Percentiles rank a stretch among this genome's conserved stretches.
Conservation (phyloP, 2,113 vertebrate genomes). For the Pheucticus melanocephalus region DNA sequence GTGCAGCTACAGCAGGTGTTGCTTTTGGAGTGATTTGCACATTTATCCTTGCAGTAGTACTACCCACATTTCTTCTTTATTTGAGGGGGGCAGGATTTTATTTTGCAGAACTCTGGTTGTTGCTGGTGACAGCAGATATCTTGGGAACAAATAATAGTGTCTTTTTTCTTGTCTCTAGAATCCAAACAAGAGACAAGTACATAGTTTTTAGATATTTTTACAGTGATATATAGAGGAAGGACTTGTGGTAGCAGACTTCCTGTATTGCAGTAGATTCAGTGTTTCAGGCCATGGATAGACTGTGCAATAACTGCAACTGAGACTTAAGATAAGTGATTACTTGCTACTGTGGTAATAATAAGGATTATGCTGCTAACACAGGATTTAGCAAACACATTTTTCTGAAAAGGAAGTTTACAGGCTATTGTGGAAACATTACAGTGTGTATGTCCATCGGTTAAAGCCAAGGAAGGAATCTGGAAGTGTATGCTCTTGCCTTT, state of each 20-base stretch:
- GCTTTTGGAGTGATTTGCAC: not conserved
- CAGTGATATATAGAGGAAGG: not conserved
- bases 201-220: not conserved
- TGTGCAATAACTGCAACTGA: not conserved
- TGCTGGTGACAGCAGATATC: not conserved
- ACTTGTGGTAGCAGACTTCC: constrained; percentile 10
- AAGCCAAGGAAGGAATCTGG: not conserved
- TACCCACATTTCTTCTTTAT: not conserved
- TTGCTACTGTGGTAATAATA: not conserved
- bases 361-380: not conserved
- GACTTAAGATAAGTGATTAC: not conserved
- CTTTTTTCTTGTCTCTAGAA: not conserved
- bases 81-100: not conserved
- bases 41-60: not conserved
- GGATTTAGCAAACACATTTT: not conserved
- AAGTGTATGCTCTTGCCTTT: not conserved
- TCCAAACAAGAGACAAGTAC: not conserved
- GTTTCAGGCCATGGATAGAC: not conserved
- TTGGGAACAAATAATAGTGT: not conserved
- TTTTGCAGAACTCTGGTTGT: not conserved
- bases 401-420: not conserved
- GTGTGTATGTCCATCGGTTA: not conserved
- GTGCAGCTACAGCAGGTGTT: not conserved
- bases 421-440: not conserved
- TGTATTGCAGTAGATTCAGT: not conserved